Base-by-base conservation (phyloP, 1,140 invertebrate species). In the Hestina assimilis region DNA sequence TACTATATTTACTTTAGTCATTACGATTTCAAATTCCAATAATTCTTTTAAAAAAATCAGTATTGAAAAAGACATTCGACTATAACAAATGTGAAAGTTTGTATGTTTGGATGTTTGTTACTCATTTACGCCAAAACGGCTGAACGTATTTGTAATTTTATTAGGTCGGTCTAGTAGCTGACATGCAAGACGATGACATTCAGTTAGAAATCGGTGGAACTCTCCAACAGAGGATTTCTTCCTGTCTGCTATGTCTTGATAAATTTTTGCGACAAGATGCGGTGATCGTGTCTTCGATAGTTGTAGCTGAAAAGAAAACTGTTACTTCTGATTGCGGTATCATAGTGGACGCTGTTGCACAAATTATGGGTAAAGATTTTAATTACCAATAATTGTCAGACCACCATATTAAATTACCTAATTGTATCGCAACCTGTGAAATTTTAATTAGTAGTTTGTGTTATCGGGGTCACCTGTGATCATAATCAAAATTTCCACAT, bases 171-270 rank as follows among this genome's bases (percentile, higher is more conserved):
- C 72, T 94, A 3, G 91, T 97, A n/a, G 92, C 95, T 7, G 94
- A 96, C 61, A 93, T 93, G 89, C 94, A 95, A 77, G 94, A 95
- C 54, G 92, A 94, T 31, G 93, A 96, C 71, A 91, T 93, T 33
- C 94, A 95, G 66, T 79, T 93, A 24, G 92, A 92, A 68, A 93
- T 94, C 45, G 92, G 95, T 46, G 96, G 96, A 2, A 96, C 96
- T 1, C 83, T 96, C 11, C 95, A 95, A 60, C 96, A 97, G 82
- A 90, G 93, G 69, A 95, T 97, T 54, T 90, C 91, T 0, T 96
- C 93, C 0, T 97, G 96, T 86, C 87, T 97, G 1, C 79, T 91
- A 56, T 85, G 91, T 3, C 59, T 94, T 21, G 93, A 94, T 69
- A 89, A 90, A 20, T 94, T 97, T 80, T 76, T 97, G 7, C 91